Conservation (phyloP, 2,888 invertebrate species). For the Hypselothyrea guttata region DNA sequence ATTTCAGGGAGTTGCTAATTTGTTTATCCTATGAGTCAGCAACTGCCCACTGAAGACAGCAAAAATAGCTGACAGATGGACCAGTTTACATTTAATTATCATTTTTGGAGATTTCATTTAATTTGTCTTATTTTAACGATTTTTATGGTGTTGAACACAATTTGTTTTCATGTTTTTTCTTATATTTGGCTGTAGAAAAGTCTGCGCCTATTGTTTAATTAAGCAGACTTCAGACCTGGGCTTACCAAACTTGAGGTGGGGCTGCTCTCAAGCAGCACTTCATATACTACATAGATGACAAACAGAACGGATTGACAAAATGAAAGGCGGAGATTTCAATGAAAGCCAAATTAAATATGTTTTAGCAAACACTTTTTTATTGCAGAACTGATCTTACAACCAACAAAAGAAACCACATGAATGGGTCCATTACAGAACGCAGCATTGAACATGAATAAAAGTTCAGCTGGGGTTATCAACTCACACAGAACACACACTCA, state of each 20-base stretch:
- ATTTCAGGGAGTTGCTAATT: too few species aligned
- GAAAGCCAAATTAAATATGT: too few species aligned
- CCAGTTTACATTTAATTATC: conserved; percentile 68
- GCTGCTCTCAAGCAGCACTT: conserved; percentile 35
- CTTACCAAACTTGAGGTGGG: conserved; percentile 9
- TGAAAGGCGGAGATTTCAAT: conserved; percentile 6
- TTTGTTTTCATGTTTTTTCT: conserved; percentile 18
- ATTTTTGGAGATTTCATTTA: conserved; percentile 31
- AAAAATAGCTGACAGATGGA: conserved; percentile 52
- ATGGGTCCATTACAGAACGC: neutral
- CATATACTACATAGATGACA: conserved; percentile 38
- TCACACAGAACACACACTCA: conserved; percentile 4
- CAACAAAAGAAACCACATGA: too few species aligned
- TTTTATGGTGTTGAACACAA: too few species aligned
- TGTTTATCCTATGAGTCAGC: conserved; percentile 52
- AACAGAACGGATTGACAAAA: conserved; percentile 55
- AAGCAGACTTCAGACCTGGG: conserved; percentile 46
- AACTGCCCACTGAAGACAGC: too few species aligned
- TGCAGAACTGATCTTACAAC: too few species aligned
- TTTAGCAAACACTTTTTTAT: too few species aligned
- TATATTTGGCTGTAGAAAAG: conserved; percentile 52
- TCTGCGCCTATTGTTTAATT: conserved; percentile 60
- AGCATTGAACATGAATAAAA: conserved; percentile 5
- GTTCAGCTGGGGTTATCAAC: conserved; percentile 40
- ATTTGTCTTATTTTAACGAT: too few species aligned